Base-by-base conservation (phyloP, 1,140 invertebrate species). In the Theocolax elegans region DNA sequence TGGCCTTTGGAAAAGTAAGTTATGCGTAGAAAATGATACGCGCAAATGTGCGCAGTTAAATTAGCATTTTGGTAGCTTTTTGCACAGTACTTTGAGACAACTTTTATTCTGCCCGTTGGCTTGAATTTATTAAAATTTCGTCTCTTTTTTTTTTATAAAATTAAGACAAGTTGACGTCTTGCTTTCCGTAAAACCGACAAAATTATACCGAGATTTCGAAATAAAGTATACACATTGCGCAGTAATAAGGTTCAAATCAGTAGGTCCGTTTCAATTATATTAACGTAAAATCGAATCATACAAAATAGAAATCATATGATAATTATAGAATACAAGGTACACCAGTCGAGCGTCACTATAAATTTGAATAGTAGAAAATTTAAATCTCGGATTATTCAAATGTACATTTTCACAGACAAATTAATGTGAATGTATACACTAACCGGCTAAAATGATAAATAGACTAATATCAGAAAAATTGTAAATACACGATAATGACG, bases 221-320 rank as follows among this genome's bases (percentile, higher is more conserved):
- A n/a, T n/a, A n/a, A n/a, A n/a, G n/a, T n/a, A n/a, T n/a, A n/a
- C n/a, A n/a, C n/a, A n/a, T n/a, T n/a, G n/a, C n/a, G n/a, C n/a
- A n/a, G n/a, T n/a, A n/a, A n/a, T n/a, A n/a, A n/a, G n/a, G n/a
- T n/a, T n/a, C n/a, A n/a, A n/a, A n/a, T n/a, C n/a, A n/a, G n/a
- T n/a, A n/a, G n/a, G n/a, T n/a, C n/a, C n/a, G n/a, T n/a, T n/a
- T n/a, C n/a, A n/a, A n/a, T n/a, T n/a, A n/a, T n/a, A n/a, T n/a
- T n/a, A n/a, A n/a, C n/a, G n/a, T n/a, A n/a, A n/a, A n/a, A n/a
- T n/a, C n/a, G n/a, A n/a, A n/a, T n/a, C n/a, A n/a, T n/a, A n/a
- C n/a, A n/a, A n/a, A 82, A 85, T 85, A 82, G 81, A 79, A 83
- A 84, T 84, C 84, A 84, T 85, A 84, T 83, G 83, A 80, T 85